These are phyloP conservation scores for Cydia amplana DNA, from an alignment of 1,140 invertebrate species.

Conservation along the genomic window DNA sequence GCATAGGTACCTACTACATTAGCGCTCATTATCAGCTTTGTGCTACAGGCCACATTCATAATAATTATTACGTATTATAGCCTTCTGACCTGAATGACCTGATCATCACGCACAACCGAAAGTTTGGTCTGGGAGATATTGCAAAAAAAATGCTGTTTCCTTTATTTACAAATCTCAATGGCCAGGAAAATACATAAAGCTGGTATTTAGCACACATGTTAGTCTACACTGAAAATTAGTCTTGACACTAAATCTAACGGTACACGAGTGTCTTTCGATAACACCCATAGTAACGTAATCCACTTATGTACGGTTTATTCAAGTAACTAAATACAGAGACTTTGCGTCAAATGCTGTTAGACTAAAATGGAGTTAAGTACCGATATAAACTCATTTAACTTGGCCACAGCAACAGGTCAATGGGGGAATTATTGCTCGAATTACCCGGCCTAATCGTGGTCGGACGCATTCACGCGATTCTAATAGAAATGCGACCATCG, in stretches of 20 bases:
- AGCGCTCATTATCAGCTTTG: background rate
- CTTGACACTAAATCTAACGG: conserved; percentile 13
- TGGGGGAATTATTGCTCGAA: conserved; percentile 53
- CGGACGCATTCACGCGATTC: conserved; percentile 42
- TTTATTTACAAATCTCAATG: no score
- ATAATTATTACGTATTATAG: background rate
- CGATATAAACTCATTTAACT: conserved; percentile 54
- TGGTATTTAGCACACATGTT: background rate
- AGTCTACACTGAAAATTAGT: background rate
- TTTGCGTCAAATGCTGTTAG: conserved; percentile 32
- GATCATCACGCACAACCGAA: background rate
- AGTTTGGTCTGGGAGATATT: background rate
- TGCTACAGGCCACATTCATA: background rate
- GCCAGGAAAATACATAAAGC: no score
- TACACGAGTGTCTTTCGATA: conserved; percentile 1
- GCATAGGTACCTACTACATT: background rate
- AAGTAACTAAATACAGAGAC: conserved; percentile 26
- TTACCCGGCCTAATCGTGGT: conserved; percentile 47
- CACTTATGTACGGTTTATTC: conserved; percentile 6
- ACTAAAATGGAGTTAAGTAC: conserved; percentile 41
- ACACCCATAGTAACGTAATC: background rate
- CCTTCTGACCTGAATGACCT: background rate
- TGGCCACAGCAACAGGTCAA: conserved; percentile 51
- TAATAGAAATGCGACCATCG: conserved; percentile 47
- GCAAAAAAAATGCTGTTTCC: background rate